phyloP scores from a whole-genome alignment of 2,888 invertebrate species.

The Cheilosia impressa region DNA sequence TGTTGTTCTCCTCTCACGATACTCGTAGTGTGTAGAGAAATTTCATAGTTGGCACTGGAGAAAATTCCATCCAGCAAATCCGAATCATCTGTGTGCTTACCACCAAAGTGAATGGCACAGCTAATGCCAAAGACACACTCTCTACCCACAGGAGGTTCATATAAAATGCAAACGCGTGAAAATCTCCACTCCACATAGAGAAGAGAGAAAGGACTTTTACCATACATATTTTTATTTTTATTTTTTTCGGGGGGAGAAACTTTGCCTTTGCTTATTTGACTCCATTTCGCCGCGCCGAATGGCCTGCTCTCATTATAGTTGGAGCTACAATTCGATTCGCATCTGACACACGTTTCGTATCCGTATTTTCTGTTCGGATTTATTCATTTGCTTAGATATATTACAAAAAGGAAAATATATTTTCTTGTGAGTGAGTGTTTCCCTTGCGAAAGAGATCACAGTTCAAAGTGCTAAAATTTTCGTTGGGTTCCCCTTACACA shows the following conservation, averaged over 20 bases:
- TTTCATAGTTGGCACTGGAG: slow-evolving; percentile 42
- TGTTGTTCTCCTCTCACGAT: slow-evolving; percentile 8
- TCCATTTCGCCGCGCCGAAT: slow-evolving; percentile 71
- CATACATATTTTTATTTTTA: slow-evolving; percentile 16
- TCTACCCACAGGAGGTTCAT: slow-evolving; percentile 11
- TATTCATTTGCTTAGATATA: slow-evolving; percentile 28
- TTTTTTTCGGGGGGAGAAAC: slow-evolving; percentile 41
- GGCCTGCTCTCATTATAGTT: slow-evolving; percentile 72
- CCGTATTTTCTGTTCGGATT: slow-evolving; percentile 55
- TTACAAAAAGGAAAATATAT: slow-evolving; percentile 3
- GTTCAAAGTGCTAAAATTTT: slow-evolving; percentile 4
- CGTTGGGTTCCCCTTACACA: not conserved
- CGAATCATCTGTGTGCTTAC: slow-evolving; percentile 34
- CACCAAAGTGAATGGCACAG: slow-evolving; percentile 42
- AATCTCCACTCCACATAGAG: slow-evolving; percentile 67
- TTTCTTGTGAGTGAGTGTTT: slow-evolving; percentile 21
- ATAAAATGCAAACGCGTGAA: slow-evolving; percentile 59
- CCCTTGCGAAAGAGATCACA: not conserved
- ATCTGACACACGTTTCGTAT: slow-evolving; percentile 60
- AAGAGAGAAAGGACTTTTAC: slow-evolving; percentile 65
- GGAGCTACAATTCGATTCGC: slow-evolving; percentile 75
- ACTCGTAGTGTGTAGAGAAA: slow-evolving; percentile 40
- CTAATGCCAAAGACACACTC: slow-evolving; percentile 3
- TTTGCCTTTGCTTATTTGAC: slow-evolving; percentile 60
- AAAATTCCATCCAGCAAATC: slow-evolving; percentile 23